These are phyloP conservation scores for Thymelicus sylvestris DNA, from an alignment of 2,888 invertebrate species.

Conservation along the genomic window DNA sequence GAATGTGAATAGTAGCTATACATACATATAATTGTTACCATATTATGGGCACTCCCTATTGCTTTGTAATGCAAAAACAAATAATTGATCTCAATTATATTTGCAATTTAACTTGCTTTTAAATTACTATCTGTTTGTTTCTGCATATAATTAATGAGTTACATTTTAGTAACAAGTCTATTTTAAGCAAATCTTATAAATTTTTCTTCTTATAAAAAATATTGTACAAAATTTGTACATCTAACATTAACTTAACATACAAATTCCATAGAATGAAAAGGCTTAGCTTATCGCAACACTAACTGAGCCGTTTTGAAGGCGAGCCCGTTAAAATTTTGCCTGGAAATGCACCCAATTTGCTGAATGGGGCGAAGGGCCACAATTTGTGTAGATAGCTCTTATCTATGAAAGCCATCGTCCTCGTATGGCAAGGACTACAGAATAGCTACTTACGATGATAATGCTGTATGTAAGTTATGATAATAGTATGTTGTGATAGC, in stretches of 20 bases:
- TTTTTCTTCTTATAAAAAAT: slow-evolving; percentile 6
- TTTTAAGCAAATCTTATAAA: too few relatives aligned
- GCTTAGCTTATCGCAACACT: slow-evolving; percentile 44
- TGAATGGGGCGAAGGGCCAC: slow-evolving; percentile 75
- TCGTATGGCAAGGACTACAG: slow-evolving; percentile 62
- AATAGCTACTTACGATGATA: slow-evolving; percentile 45
- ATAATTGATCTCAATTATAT: too few relatives aligned
- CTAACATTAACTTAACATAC: slow-evolving; percentile 35
- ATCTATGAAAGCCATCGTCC: slow-evolving; percentile 72
- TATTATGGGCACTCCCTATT: too few relatives aligned
- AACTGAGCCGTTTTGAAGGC: slow-evolving; percentile 60
- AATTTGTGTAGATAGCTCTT: slow-evolving; percentile 79
- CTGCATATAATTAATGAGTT: too few relatives aligned
- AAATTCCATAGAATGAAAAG: slow-evolving; percentile 43
- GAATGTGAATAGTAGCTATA: too few relatives aligned
- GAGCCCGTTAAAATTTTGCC: slow-evolving; percentile 72
- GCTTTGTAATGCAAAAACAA: too few relatives aligned
- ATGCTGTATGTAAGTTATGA: slow-evolving; percentile 16
- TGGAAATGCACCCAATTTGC: slow-evolving; percentile 80
- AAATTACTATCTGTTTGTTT: too few relatives aligned
- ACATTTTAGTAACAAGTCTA: too few relatives aligned
- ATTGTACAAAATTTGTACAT: slow-evolving; percentile 23
- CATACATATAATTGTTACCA: too few relatives aligned
- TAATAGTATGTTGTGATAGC: slow-evolving; percentile 5
- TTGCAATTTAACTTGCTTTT: too few relatives aligned